Conservation (phyloP, 1,140 invertebrate species). For the Drosophila nasuta region DNA sequence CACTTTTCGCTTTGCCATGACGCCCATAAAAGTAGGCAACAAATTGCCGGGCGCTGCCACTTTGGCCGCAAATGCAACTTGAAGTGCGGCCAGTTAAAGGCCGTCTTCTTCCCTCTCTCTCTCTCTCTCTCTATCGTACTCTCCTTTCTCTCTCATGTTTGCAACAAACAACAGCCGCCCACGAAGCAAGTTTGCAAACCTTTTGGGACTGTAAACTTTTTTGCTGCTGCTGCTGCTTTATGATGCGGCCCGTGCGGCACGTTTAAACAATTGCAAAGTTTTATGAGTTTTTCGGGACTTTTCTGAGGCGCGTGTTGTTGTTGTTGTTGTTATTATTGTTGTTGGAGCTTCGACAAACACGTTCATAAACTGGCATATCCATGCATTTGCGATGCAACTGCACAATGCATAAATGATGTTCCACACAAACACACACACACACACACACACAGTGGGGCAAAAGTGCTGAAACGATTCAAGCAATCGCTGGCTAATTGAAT, state of each 20-base stretch:
- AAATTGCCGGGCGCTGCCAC: constrained; percentile 27
- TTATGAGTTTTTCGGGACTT: constrained; percentile 52
- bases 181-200: constrained; percentile 12
- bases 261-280: constrained; percentile 77
- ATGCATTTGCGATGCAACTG: constrained; percentile 39
- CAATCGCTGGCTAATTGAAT: constrained; percentile 35
- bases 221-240: constrained; percentile 48
- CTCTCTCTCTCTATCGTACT: too few relatives aligned
- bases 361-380: constrained; percentile 4
- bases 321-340: too few relatives aligned
- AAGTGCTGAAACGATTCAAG: constrained; percentile 1
- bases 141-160: too few relatives aligned
- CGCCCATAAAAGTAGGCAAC: constrained; percentile 66
- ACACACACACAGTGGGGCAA: constrained; percentile 3
- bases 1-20: constrained; percentile 3
- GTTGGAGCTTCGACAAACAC: constrained; percentile 10
- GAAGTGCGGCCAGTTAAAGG: constrained; percentile 37
- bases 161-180: neutral
- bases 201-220: constrained; percentile 40
- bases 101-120: neutral
- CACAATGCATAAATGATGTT: constrained; percentile 38
- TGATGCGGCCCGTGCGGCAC: constrained; percentile 63
- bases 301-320: constrained; percentile 5
- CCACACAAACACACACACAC: too few relatives aligned
- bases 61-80: constrained; percentile 39